These are phyloP conservation scores for Apteryx mantelli DNA, from an alignment of 2,113 vertebrate species.

Conservation along the genomic window DNA sequence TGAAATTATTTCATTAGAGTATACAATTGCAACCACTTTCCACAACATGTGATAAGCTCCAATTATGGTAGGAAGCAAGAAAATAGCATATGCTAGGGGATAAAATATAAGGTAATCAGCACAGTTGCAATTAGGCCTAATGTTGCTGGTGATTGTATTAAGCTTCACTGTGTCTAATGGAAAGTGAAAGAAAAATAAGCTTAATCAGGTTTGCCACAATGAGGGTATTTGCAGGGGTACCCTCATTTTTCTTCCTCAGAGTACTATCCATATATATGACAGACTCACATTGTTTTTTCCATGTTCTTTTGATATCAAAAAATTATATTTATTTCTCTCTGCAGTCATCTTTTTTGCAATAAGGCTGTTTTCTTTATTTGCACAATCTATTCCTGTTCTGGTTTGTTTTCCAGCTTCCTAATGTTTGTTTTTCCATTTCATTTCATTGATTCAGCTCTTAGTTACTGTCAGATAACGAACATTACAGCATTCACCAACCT, in stretches of 20 bases:
- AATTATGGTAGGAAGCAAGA: not conserved
- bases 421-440: not conserved
- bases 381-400: not conserved
- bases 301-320: not conserved
- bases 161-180: not conserved
- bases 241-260: not conserved
- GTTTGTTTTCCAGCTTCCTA: not conserved
- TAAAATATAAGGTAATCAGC: not conserved
- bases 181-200: not conserved
- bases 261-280: not conserved
- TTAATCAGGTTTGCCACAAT: not conserved
- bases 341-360: not conserved
- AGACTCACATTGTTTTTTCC: not conserved
- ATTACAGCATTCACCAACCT: not conserved
- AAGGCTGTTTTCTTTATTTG: not conserved
- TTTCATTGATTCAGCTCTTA: not conserved
- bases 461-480: not conserved
- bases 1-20: not conserved
- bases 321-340: not conserved
- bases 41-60: not conserved
- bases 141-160: not conserved
- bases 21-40: not conserved
- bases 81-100: not conserved
- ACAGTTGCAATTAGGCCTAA: not conserved
- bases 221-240: not conserved